Conservation (phyloP, 2,113 vertebrate genomes). For the Hydropotes inermis region DNA sequence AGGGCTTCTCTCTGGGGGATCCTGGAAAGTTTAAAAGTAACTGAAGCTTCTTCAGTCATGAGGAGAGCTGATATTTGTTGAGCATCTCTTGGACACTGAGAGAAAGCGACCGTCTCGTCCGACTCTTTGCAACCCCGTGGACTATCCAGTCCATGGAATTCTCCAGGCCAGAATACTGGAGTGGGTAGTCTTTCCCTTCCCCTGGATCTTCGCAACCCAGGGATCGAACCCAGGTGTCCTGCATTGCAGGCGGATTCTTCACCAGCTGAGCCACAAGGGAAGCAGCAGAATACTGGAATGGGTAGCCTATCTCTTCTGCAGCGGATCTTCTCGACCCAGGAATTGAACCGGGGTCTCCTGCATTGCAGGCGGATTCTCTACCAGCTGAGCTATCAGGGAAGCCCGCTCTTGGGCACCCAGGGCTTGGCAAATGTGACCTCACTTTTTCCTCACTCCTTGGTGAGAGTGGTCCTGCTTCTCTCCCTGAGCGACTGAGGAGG, state of each 20-base stretch:
- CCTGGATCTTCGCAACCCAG: not conserved
- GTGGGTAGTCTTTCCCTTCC: not conserved
- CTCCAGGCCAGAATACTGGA: not conserved
- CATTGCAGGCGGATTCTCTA: not conserved
- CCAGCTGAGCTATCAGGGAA: not conserved
- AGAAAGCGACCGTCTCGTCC: rapidly evolving
- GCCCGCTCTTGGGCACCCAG: not conserved
- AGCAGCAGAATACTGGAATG: not conserved
- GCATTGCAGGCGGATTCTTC: not conserved
- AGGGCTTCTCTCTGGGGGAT: not conserved
- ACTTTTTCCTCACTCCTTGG: not conserved
- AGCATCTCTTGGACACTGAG: not conserved
- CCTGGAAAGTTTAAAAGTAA: not conserved
- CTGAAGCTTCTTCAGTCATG: not conserved
- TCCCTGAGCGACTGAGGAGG: not conserved
- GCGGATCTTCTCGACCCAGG: not conserved
- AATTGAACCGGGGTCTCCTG: not conserved
- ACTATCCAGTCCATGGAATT: not conserved
- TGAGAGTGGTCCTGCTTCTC: not conserved
- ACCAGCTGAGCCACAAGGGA: not conserved
- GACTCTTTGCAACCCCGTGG: not conserved
- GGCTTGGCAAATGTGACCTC: not conserved
- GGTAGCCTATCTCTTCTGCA: not conserved
- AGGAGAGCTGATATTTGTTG: not conserved
- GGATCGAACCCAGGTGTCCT: not conserved